Conservation (phyloP, 1,140 invertebrate genomes). For the Battus philenor region DNA sequence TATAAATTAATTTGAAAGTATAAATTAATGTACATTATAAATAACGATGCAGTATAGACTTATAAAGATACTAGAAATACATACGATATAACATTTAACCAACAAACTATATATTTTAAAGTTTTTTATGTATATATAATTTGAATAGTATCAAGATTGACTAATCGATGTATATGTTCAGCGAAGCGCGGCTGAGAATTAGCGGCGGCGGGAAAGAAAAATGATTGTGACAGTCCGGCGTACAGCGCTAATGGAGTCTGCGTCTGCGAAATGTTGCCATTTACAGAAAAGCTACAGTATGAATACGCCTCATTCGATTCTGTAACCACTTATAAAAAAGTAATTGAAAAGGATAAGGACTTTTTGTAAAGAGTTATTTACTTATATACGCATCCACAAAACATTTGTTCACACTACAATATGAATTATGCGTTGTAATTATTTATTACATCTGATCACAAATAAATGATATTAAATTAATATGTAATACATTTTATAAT, state of each 20-base stretch:
- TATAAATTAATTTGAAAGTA: too few relatives aligned
- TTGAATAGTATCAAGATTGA: constrained; percentile 37
- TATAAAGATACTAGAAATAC: too few relatives aligned
- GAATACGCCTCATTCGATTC: constrained; percentile 19
- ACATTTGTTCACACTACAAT: constrained; percentile 3
- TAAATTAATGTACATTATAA: neutral
- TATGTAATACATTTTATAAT: too few relatives aligned
- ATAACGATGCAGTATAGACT: too few relatives aligned
- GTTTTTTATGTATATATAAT: neutral
- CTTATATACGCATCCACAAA: too few relatives aligned
- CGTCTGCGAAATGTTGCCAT: constrained; percentile 69
- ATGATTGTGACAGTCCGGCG: constrained; percentile 75
- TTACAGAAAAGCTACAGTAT: constrained; percentile 32
- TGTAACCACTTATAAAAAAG: constrained; percentile 4
- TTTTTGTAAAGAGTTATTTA: too few relatives aligned
- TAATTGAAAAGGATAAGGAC: too few relatives aligned
- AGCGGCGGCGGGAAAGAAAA: constrained; percentile 73
- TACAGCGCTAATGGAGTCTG: constrained; percentile 72
- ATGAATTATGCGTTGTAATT: neutral
- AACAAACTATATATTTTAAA: constrained; percentile 1
- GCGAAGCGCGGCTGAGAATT: constrained; percentile 69
- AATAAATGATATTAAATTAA: too few relatives aligned
- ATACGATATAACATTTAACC: too few relatives aligned
- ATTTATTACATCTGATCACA: too few relatives aligned
- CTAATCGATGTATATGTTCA: constrained; percentile 32